A percentile compares a stretch with the other conserved stretches of the same genome.
phyloP scores from a whole-genome alignment of 2,888 invertebrate genomes.

The Prosopocoilus inquinatus region DNA sequence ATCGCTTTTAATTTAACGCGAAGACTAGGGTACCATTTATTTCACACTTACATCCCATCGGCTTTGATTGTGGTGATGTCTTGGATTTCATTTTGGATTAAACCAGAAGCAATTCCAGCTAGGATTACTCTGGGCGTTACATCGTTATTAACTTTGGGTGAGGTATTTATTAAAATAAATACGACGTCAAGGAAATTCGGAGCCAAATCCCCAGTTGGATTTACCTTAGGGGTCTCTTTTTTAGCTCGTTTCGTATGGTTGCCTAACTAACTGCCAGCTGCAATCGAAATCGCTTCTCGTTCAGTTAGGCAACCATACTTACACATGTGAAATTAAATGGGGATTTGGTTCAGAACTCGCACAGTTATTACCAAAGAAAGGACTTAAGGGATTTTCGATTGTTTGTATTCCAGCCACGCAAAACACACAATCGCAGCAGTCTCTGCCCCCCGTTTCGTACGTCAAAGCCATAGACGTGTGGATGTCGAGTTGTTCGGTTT shows the following conservation, averaged over 20 bases:
- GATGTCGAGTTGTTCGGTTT: slow-evolving; percentile 91
- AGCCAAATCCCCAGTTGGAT: too few relatives aligned
- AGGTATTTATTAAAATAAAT: slow-evolving; percentile 22
- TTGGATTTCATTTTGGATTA: slow-evolving; percentile 96
- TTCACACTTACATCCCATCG: slow-evolving; percentile 90
- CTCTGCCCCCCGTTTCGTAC: slow-evolving; percentile 86
- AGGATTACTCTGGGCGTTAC: slow-evolving; percentile 86
- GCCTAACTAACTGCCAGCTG: too few relatives aligned
- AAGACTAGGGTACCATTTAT: slow-evolving; percentile 83
- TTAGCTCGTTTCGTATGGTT: too few relatives aligned
- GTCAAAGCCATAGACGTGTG: slow-evolving; percentile 91
- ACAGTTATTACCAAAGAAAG: not conserved
- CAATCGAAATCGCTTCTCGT: too few relatives aligned
- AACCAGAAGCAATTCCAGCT: slow-evolving; percentile 89
- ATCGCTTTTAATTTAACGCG: slow-evolving; percentile 82
- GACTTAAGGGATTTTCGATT: not conserved
- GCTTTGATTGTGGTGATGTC: slow-evolving; percentile 92
- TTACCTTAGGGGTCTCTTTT: too few relatives aligned
- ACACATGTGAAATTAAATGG: too few relatives aligned
- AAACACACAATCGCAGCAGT: slow-evolving; percentile 88
- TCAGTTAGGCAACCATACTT: too few relatives aligned
- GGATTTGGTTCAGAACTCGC: too few relatives aligned
- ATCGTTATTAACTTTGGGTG: slow-evolving; percentile 79
- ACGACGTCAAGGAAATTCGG: too few relatives aligned
- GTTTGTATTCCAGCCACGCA: slow-evolving; percentile 68